Base-by-base conservation (phyloP, 2,113 vertebrate species). In the Passer domesticus region DNA sequence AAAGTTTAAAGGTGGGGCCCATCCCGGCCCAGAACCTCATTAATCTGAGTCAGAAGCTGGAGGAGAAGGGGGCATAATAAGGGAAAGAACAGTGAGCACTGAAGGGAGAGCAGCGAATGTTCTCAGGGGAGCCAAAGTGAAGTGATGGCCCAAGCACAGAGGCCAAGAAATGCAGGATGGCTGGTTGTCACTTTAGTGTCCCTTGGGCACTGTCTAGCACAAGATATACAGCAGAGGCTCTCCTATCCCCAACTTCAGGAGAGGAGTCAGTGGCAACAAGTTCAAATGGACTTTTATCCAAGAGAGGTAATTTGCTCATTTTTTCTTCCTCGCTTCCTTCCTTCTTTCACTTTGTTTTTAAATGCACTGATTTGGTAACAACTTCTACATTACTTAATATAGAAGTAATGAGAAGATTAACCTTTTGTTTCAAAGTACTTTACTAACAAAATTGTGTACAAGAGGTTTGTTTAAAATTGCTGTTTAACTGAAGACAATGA, bases 1-100 rank as follows among this genome's bases (percentile, higher is more conserved):
- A 94, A 96, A 97, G 97, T 97, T 96, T 96, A 96, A 97, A 98
- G 98, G 98, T 98, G 98, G 97, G 97, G 98, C 98, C 85, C 94
- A 82, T 86, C 55, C 15, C 90, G 18, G 95, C 93, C 69, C 96
- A 86, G 94, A 75, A 93, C 88, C 95, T 97, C 87, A 77, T 94
- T 96, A 90, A 81, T 97, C 96, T 98, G 97, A 98, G 97, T 97
- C 98, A 98, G 96, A 84, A 93, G 96, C 95, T 92, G 92, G 92
- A 94, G 84, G 76, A 83, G 93, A 95, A 95, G 84, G 75, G 85
- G 93, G 95, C 89, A 97, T 98, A 98, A 98, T 98, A 98, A 99
- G 98, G 97, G 96, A 59, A 92, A 74, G 41, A 64, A 72, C 78
- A n/a, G 87, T 43, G 68, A 95, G 92, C 84, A 27, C 55, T 2